Percentiles rank a stretch among this genome's conserved stretches.
These are phyloP conservation scores for Apis dorsata DNA, from an alignment of 1,140 invertebrate genomes.

Conservation along the genomic window DNA sequence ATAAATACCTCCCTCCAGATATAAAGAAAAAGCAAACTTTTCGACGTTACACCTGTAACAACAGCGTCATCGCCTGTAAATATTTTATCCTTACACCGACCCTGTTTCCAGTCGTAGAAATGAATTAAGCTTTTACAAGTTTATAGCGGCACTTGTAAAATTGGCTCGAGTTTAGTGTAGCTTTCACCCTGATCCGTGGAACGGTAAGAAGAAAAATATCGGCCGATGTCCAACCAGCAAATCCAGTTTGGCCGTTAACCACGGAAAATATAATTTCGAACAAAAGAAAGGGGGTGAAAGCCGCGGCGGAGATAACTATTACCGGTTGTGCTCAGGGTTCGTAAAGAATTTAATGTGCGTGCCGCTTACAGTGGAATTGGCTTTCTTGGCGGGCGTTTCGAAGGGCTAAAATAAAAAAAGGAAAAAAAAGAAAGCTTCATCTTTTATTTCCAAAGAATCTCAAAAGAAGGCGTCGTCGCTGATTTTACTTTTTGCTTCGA, in stretches of 20 bases:
- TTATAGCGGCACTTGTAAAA: conserved; percentile 14
- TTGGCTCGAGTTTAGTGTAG: conserved; percentile 2
- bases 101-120: background rate
- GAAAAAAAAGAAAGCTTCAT: background rate
- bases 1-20: too few species aligned
- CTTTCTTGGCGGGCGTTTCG: background rate
- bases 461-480: background rate
- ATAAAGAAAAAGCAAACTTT: too few species aligned
- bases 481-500: background rate
- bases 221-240: background rate
- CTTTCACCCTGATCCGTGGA: background rate
- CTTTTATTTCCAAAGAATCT: background rate
- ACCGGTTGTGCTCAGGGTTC: conserved; percentile 27
- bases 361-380: background rate
- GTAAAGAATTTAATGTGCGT: conserved; percentile 31
- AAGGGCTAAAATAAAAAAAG: background rate
- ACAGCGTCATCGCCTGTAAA: conserved; percentile 7
- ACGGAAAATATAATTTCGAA: conserved; percentile 12
- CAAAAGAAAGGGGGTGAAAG: background rate
- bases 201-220: background rate
- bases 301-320: conserved; percentile 11
- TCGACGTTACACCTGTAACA: too few species aligned
- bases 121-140: conserved; percentile 29
- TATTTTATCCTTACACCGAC: conserved; percentile 14
- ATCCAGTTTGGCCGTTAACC: background rate